These are phyloP conservation scores for Rhyacophila brunnea DNA, from an alignment of 1,140 invertebrate genomes.

Conservation along the genomic window DNA sequence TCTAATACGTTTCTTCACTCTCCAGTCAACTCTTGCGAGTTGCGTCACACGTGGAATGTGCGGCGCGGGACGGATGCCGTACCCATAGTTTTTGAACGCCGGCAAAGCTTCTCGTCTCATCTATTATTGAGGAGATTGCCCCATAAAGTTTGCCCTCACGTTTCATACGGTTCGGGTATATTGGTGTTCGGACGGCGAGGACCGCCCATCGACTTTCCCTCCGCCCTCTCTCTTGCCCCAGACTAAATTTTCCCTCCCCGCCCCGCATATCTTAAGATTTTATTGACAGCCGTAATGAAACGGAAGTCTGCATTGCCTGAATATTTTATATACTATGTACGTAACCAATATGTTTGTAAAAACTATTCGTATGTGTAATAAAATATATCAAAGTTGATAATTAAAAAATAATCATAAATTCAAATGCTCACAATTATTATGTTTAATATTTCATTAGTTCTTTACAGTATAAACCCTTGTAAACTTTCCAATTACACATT, in stretches of 20 bases:
- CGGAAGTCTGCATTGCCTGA: not conserved
- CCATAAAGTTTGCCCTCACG: slow-evolving; percentile 36
- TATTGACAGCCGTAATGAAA: slow-evolving; percentile 14
- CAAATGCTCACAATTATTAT: no score
- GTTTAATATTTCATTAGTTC: no score
- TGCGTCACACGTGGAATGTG: not conserved
- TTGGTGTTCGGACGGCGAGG: slow-evolving; percentile 10
- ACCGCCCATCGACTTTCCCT: not conserved
- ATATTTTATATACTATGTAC: no score
- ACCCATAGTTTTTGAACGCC: slow-evolving; percentile 28
- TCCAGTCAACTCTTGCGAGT: no score
- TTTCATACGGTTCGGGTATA: slow-evolving; percentile 27
- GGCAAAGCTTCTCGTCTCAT: slow-evolving; percentile 34
- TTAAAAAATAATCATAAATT: no score
- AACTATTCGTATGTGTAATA: no score
- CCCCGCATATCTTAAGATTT: not conserved
- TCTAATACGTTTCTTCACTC: no score
- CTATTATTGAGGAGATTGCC: slow-evolving; percentile 36
- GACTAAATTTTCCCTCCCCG: not conserved
- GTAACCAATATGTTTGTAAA: no score
- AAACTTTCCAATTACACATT: no score
- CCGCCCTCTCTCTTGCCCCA: not conserved
- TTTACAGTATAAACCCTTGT: no score
- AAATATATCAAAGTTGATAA: no score
- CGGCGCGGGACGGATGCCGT: slow-evolving; percentile 17